Conservation (phyloP, 2,113 vertebrate genomes). For the Gymnocephalus cernua region DNA sequence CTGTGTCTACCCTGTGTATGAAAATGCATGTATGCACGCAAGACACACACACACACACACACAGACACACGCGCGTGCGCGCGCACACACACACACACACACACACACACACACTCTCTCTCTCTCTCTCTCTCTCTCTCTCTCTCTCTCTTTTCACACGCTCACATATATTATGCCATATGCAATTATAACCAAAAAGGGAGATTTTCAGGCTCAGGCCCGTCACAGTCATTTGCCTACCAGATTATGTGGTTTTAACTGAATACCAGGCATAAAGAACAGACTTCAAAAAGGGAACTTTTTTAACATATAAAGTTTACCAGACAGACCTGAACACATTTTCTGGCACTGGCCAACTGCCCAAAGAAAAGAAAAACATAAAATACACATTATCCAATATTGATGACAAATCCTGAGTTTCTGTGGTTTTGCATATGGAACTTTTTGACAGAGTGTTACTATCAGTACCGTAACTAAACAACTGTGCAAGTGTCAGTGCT, state of each 20-base stretch:
- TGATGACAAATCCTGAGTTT: slow-evolving; percentile 73
- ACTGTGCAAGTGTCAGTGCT: slow-evolving; percentile 34
- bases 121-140: too few relatives aligned
- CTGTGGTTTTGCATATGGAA: slow-evolving; percentile 68
- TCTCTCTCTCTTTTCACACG: slow-evolving; percentile 53
- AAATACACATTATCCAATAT: slow-evolving; percentile 57
- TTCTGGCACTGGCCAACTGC: slow-evolving; percentile 46
- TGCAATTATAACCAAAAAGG: slow-evolving; percentile 55
- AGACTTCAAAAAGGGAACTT: slow-evolving; percentile 51
- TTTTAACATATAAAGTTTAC: slow-evolving; percentile 36
- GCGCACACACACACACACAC: background rate
- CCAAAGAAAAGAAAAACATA: slow-evolving; percentile 15
- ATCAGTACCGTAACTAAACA: slow-evolving; percentile 57
- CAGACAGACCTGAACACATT: background rate
- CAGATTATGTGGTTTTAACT: slow-evolving; percentile 69
- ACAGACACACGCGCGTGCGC: background rate
- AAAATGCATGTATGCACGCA: slow-evolving; percentile 47
- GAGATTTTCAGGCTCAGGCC: slow-evolving; percentile 69
- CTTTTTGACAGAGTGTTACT: slow-evolving; percentile 77
- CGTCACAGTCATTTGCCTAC: slow-evolving; percentile 72
- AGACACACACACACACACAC: background rate
- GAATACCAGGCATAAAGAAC: slow-evolving; percentile 43
- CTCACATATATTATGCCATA: slow-evolving; percentile 30
- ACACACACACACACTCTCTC: slow-evolving; percentile 11
- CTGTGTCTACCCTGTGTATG: slow-evolving; percentile 70